Evolutionary conservation across 2,797 vertebrate genomes (phyloP).

Genomic region (Luscinia megarhynchos): DNA sequence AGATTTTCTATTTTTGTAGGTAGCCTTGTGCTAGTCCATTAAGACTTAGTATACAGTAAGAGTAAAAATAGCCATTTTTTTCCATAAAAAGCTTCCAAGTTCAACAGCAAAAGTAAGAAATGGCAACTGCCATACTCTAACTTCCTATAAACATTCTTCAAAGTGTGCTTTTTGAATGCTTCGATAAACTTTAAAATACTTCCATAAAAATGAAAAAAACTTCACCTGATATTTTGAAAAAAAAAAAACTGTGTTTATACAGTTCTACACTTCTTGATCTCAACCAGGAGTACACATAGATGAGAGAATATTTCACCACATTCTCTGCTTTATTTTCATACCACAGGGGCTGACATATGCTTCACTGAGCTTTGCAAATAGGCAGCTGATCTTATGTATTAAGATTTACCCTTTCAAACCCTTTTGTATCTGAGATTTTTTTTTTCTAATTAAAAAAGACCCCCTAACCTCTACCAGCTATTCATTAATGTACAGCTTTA

Average conservation of each 20-base stretch:
- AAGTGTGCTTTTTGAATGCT: background rate
- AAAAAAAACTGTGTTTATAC: background rate
- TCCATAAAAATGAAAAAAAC: background rate
- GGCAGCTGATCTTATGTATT: background rate
- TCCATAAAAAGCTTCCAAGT: background rate
- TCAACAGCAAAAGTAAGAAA: background rate
- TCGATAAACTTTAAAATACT: background rate
- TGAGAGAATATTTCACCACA: background rate
- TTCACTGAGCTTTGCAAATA: background rate
- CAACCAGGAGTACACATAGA: background rate
- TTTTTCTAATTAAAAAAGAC: background rate
- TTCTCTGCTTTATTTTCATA: constrained; percentile 13
- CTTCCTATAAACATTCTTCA: background rate
- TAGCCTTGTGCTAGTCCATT: background rate
- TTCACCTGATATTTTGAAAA: background rate
- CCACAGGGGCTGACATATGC: background rate
- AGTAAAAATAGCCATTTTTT: background rate
- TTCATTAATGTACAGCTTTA: background rate
- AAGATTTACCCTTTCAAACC: background rate
- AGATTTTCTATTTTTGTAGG: background rate
- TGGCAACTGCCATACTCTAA: background rate
- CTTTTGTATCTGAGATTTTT: background rate
- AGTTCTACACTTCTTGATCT: background rate
- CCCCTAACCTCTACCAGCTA: background rate
- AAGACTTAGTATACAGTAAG: background rate